phyloP scores from a whole-genome alignment of 1,140 invertebrate genomes.

The Procambarus clarkii region DNA sequence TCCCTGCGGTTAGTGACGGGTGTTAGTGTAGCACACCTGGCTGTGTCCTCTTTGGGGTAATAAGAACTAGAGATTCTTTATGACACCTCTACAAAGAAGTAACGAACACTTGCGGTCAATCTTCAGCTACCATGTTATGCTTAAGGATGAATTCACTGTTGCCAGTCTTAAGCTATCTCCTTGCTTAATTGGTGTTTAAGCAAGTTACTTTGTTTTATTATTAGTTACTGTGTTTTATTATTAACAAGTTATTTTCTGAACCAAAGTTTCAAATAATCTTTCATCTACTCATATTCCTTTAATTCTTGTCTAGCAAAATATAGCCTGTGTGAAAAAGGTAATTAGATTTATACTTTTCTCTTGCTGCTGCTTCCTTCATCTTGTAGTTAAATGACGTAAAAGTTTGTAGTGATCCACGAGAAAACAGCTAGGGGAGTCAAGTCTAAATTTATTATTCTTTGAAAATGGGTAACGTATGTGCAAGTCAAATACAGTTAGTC shows the following conservation, averaged over 20 bases:
- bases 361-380: conserved; percentile 40
- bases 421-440: conserved; percentile 21
- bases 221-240: conserved; percentile 25
- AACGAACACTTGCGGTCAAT: no score
- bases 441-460: conserved; percentile 15
- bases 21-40: no score
- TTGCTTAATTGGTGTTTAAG: conserved; percentile 54
- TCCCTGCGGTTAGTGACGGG: no score
- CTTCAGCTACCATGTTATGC: no score
- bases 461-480: conserved; percentile 21
- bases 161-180: conserved; percentile 62
- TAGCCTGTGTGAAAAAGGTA: conserved; percentile 39
- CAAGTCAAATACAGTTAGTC: conserved; percentile 3
- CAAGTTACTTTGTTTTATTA: conserved; percentile 49
- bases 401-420: conserved; percentile 23
- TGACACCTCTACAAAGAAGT: no score
- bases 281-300: conserved; percentile 65
- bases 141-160: conserved; percentile 53
- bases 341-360: conserved; percentile 42
- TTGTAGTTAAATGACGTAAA: conserved; percentile 50
- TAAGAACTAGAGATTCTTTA: no score
- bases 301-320: conserved; percentile 63
- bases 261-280: conserved; percentile 64
- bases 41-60: no score
- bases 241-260: conserved; percentile 50